phyloP scores from a whole-genome alignment of 2,113 vertebrate species.

The Thunnus maccoyii region DNA sequence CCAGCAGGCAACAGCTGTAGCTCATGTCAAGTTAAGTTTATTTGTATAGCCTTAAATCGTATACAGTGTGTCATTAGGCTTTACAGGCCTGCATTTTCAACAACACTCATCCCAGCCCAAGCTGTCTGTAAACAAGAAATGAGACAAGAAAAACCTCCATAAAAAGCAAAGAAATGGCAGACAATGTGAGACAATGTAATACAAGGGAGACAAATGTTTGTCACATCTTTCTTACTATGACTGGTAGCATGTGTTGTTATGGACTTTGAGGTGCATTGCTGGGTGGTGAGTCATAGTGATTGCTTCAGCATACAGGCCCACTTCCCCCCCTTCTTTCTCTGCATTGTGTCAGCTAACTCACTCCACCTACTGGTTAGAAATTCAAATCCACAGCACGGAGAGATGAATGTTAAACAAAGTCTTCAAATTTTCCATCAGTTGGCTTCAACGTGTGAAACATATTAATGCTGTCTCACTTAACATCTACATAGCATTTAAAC shows the following conservation, averaged over 20 bases:
- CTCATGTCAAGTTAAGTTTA: slow-evolving; percentile 29
- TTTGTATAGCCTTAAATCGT: slow-evolving; percentile 1
- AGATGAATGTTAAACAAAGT: neutral
- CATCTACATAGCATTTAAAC: neutral
- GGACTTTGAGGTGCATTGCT: slow-evolving; percentile 71
- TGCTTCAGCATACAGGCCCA: slow-evolving; percentile 55
- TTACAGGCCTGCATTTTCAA: slow-evolving; percentile 1
- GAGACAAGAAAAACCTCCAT: neutral
- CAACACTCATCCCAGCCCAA: neutral
- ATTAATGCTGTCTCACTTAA: neutral
- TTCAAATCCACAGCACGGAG: slow-evolving; percentile 10
- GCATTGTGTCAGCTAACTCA: slow-evolving; percentile 56
- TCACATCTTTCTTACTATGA: slow-evolving; percentile 58
- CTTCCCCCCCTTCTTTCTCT: slow-evolving; percentile 10
- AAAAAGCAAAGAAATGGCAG: neutral
- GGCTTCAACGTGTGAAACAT: neutral
- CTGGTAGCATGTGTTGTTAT: slow-evolving; percentile 64
- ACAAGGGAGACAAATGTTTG: slow-evolving; percentile 26
- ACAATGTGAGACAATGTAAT: slow-evolving; percentile 9
- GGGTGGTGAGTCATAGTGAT: slow-evolving; percentile 75
- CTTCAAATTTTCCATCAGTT: neutral
- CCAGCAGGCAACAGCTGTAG: slow-evolving; percentile 3
- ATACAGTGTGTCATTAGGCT: slow-evolving; percentile 16
- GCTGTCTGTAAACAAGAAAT: neutral
- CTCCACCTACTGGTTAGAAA: slow-evolving; percentile 75